Evolutionary conservation across 30 jellyfish, hydroid and myxozoan species (phyloP).

Genomic region (Aurelia sp.): DNA sequence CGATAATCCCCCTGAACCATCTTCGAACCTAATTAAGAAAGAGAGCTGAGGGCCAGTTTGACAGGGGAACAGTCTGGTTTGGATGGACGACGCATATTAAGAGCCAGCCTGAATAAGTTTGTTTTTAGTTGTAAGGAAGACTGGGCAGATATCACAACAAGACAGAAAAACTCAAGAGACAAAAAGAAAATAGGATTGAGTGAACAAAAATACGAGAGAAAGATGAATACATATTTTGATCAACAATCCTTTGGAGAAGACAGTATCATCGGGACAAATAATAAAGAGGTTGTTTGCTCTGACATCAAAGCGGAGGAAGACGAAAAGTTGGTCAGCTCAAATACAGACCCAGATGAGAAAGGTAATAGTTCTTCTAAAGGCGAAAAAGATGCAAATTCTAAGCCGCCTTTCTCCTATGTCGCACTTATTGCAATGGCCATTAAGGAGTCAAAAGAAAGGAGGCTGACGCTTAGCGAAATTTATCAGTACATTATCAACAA

Average conservation of each 20-base stretch:
- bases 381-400: constrained; percentile 75
- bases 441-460: constrained; percentile 75
- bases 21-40: constrained; percentile 6
- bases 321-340: constrained; percentile 9
- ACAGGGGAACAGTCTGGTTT: constrained; percentile 7
- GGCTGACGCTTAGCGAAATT: constrained; percentile 85
- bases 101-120: neutral
- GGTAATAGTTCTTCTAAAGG: neutral
- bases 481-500: constrained; percentile 88
- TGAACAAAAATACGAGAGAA: neutral
- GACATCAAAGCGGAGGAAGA: constrained; percentile 15
- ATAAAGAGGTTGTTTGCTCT: neutral
- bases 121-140: neutral
- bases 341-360: neutral
- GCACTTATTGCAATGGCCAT: constrained; percentile 98
- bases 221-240: constrained; percentile 41
- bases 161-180: too few species aligned
- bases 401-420: constrained; percentile 97
- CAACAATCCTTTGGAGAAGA: constrained; percentile 44
- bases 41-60: neutral
- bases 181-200: neutral
- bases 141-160: too few species aligned
- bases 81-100: neutral
- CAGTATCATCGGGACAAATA: neutral
- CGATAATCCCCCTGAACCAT: constrained; percentile 50